Conservation (phyloP, 2,888 invertebrate genomes). For the Leptinotarsa tumamoca region DNA sequence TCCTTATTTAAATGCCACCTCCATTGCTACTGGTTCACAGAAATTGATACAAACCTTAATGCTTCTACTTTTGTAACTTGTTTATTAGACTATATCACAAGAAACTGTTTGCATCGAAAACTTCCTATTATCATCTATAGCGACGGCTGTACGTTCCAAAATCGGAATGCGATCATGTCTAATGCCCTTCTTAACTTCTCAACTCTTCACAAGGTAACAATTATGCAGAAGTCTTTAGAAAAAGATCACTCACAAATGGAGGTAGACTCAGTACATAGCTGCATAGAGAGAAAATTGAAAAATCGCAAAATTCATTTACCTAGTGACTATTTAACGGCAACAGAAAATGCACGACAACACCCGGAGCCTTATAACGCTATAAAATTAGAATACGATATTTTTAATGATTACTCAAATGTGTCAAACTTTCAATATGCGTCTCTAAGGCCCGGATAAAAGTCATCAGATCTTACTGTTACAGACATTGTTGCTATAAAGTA, state of each 20-base stretch:
- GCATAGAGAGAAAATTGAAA: slow-evolving; percentile 16
- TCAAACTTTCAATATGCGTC: slow-evolving; percentile 22
- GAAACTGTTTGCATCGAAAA: slow-evolving; percentile 20
- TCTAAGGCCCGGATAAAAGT: slow-evolving; percentile 19
- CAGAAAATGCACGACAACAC: neutral
- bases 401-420: slow-evolving; percentile 11
- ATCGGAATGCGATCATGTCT: slow-evolving; percentile 8
- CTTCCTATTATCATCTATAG: slow-evolving; percentile 20
- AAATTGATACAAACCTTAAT: slow-evolving; percentile 30
- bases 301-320: slow-evolving; percentile 19
- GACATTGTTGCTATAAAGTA: slow-evolving; percentile 28
- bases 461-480: slow-evolving; percentile 28
- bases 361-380: slow-evolving; percentile 5
- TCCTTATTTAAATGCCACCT: slow-evolving; percentile 7
- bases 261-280: slow-evolving; percentile 20
- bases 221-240: slow-evolving; percentile 12
- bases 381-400: neutral
- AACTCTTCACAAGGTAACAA: neutral
- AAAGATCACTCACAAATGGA: too few species aligned
- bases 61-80: slow-evolving; percentile 39
- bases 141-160: slow-evolving; percentile 20
- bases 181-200: slow-evolving; percentile 11
- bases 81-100: slow-evolving; percentile 26
- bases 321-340: neutral
- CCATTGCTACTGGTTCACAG: slow-evolving; percentile 32